Base-by-base conservation (phyloP, 2,888 invertebrate genomes). In the Harpalus rufipes region DNA sequence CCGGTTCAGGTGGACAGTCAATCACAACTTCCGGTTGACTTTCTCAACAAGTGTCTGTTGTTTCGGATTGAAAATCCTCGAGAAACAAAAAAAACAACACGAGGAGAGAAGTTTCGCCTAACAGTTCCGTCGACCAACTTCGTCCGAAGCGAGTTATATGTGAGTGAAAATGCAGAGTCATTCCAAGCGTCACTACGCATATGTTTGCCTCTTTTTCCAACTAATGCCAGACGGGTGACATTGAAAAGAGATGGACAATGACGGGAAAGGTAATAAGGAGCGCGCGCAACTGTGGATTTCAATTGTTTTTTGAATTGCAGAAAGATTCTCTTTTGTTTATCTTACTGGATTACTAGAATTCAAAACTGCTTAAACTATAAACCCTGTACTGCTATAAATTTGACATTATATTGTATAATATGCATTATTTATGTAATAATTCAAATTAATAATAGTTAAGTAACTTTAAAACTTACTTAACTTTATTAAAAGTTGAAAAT, bases 161-260 rank as follows among this genome's bases (percentile, higher is more conserved):
- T 80, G 85, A 58, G 80, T 51, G 68, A 85, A 80, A 79, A 59
- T 85, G 85, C 85, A 79, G 68, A 85, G 85, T 85, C 85, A 85
- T 68, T 65, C 68, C 58, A 25, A 51, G 32, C 80, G 85, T 85
- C 80, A 85, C 51, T 25, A 44, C 78, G 58, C 63, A 58, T 83
- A 74, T 21, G 16, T 61, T 25, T 61, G 78, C 63, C 63, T 32
- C 84, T 78, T 65, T 44, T 10, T 63, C 63, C 25, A 18, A 25
- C 63, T 4, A 78, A 32, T n/a, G 14, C 59, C 58, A 18, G 16
- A 12, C 32, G 76, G 18, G 78, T 78, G 44, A 10, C 14, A 65
- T 3, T n/a, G 39, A 78, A 65, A 84, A 14, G 21, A 14, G 32
- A 59, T 10, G 4, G 63, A 8, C 25, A 8, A 39, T 32, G 74